These are phyloP conservation scores for Tetragnatha montana DNA, from an alignment of 2,888 invertebrate species.

Conservation along the genomic window DNA sequence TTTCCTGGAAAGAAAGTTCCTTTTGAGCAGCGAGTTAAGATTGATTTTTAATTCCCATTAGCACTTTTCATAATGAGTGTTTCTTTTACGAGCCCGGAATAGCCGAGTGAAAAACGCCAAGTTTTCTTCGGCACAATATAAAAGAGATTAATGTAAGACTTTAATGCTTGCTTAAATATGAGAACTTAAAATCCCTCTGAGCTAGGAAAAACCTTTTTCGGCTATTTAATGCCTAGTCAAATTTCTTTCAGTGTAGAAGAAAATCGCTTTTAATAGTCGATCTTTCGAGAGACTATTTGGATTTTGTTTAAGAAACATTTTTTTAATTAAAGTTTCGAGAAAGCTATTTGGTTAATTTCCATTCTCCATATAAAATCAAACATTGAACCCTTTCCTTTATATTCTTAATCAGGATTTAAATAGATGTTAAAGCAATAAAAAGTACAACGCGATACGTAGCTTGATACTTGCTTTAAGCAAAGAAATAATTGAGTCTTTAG, in stretches of 20 bases:
- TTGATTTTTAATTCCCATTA: slow-evolving; percentile 30
- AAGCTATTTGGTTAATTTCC: not conserved
- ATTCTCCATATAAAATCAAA: not conserved
- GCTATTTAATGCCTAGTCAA: not conserved
- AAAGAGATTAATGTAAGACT: not conserved
- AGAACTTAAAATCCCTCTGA: not conserved
- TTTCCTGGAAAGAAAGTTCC: not conserved
- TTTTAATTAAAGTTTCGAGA: not conserved
- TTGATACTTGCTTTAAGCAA: not conserved
- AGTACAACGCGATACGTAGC: not conserved
- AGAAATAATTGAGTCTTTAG: not conserved
- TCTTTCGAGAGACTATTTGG: not conserved
- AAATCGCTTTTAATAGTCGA: not conserved
- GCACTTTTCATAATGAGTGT: not conserved
- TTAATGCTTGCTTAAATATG: not conserved
- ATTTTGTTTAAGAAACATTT: not conserved
- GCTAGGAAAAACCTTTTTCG: not conserved
- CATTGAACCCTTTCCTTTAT: not conserved
- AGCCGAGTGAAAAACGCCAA: not conserved
- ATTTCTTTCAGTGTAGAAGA: not conserved
- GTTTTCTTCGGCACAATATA: not conserved
- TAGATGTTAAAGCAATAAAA: not conserved
- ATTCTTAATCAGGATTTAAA: not conserved
- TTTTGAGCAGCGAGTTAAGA: not conserved
- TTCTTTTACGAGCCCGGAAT: not conserved